These are phyloP conservation scores for Atta cephalotes DNA, from an alignment of 1,140 invertebrate genomes.

Conservation along the genomic window DNA sequence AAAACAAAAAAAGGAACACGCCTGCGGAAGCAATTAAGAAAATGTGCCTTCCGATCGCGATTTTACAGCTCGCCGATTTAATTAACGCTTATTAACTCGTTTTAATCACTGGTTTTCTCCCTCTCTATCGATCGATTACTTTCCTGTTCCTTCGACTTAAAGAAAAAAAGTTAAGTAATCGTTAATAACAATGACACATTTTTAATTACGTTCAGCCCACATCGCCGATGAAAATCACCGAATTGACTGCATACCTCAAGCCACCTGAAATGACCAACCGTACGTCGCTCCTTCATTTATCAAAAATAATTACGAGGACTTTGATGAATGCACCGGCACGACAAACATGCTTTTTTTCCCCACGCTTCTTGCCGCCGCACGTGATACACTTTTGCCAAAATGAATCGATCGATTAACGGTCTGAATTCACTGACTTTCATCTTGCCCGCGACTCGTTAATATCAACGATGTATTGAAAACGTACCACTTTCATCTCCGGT, in stretches of 20 bases:
- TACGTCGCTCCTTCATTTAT: slow-evolving; percentile 44
- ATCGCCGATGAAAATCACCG: slow-evolving; percentile 32
- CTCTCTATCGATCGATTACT: neutral
- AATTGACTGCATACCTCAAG: slow-evolving; percentile 43
- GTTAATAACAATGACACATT: slow-evolving; percentile 64
- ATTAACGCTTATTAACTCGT: slow-evolving; percentile 76
- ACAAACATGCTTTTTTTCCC: slow-evolving; percentile 15
- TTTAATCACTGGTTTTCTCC: slow-evolving; percentile 64
- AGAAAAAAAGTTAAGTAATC: slow-evolving; percentile 25
- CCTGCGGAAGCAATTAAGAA: slow-evolving; percentile 73
- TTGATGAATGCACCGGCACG: slow-evolving; percentile 43
- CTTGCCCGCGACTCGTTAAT: slow-evolving; percentile 65
- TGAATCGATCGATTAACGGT: slow-evolving; percentile 58
- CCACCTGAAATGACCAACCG: neutral
- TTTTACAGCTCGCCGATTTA: slow-evolving; percentile 73
- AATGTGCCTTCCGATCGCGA: slow-evolving; percentile 59
- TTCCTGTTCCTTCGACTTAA: neutral
- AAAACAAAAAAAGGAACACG: slow-evolving; percentile 23
- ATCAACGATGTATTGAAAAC: slow-evolving; percentile 62
- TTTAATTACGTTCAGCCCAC: slow-evolving; percentile 60
- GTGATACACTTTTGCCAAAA: slow-evolving; percentile 64
- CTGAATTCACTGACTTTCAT: slow-evolving; percentile 66
- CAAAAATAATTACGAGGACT: slow-evolving; percentile 60
- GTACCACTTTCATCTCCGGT: slow-evolving; percentile 55
- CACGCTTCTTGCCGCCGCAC: neutral